A percentile compares a stretch with the other conserved stretches of the same genome.
These are phyloP conservation scores for Cryptomyrus ogoouensis DNA, from an alignment of 2,113 vertebrate genomes.

Conservation along the genomic window DNA sequence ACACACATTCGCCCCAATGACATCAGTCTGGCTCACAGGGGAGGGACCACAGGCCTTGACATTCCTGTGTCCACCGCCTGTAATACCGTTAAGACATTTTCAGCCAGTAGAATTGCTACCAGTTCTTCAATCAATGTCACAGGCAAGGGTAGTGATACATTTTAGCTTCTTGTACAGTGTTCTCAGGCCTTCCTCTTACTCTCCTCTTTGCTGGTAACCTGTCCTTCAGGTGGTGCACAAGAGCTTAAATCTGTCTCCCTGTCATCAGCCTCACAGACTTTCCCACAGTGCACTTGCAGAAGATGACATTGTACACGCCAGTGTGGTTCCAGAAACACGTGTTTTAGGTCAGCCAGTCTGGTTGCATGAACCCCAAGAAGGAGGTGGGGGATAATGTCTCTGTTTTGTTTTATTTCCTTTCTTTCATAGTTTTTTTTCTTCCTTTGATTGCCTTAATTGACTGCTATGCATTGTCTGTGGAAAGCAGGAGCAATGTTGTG, in stretches of 20 bases:
- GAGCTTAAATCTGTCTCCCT: conserved; percentile 80
- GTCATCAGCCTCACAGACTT: conserved; percentile 77
- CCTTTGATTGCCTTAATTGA: neutral
- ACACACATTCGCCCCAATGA: neutral
- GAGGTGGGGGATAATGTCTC: neutral
- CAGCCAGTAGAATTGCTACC: neutral
- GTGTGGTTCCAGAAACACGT: conserved; percentile 72
- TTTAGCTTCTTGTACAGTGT: neutral
- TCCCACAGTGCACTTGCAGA: conserved; percentile 70
- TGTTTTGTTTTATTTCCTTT: conserved; percentile 5
- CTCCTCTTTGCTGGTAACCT: conserved; percentile 19
- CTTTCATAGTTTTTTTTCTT: neutral
- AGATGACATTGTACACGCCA: conserved; percentile 81
- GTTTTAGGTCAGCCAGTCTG: conserved; percentile 43
- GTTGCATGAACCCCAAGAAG: neutral
- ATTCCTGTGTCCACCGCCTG: neutral
- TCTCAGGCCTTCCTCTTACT: neutral
- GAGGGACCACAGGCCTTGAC: neutral
- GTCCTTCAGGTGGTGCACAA: conserved; percentile 70
- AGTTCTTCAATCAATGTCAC: neutral
- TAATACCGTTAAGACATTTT: neutral
- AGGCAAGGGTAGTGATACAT: neutral
- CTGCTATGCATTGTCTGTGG: neutral
- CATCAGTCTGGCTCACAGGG: neutral
- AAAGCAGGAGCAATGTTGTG: neutral